Evolutionary conservation across 2,113 vertebrate genomes (phyloP).

Genomic region (Ptilorrhoa leucosticta): DNA sequence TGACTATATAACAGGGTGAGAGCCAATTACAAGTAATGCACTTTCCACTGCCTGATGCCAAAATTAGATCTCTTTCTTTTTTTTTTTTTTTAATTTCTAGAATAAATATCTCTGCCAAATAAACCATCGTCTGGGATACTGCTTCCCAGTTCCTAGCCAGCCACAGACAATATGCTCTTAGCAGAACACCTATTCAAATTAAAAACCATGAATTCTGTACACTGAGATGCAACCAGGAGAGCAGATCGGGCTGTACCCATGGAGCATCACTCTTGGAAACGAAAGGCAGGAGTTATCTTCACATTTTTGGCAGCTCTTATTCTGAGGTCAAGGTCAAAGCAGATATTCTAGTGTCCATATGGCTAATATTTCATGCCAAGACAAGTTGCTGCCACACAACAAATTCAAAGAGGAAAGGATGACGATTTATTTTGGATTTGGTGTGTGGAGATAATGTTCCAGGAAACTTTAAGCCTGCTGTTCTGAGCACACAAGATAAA

Average conservation of each 20-base stretch:
- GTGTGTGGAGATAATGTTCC: not conserved
- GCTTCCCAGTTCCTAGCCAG: not conserved
- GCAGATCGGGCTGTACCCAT: not conserved
- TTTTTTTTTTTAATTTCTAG: not conserved
- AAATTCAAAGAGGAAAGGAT: constrained; percentile 26
- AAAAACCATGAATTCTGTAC: not conserved
- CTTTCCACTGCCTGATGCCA: not conserved
- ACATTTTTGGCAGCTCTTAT: not conserved
- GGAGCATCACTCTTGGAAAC: not conserved
- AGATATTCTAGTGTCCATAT: constrained; percentile 39
- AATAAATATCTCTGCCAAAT: not conserved
- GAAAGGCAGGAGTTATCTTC: not conserved
- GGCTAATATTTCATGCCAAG: constrained; percentile 50
- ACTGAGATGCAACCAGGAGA: not conserved
- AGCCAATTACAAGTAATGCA: not conserved
- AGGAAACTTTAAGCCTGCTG: not conserved
- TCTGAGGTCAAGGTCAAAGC: constrained; percentile 60
- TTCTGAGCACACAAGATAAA: not conserved
- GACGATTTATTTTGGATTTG: not conserved
- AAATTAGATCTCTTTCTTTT: not conserved
- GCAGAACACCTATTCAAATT: not conserved
- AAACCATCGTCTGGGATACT: not conserved
- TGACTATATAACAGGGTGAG: not conserved
- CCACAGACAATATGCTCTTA: not conserved
- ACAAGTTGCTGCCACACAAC: constrained; percentile 29